Percentiles rank a stretch among this genome's conserved stretches.
phyloP scores from a whole-genome alignment of 2,888 invertebrate species.

The Druceiella hillmani region DNA sequence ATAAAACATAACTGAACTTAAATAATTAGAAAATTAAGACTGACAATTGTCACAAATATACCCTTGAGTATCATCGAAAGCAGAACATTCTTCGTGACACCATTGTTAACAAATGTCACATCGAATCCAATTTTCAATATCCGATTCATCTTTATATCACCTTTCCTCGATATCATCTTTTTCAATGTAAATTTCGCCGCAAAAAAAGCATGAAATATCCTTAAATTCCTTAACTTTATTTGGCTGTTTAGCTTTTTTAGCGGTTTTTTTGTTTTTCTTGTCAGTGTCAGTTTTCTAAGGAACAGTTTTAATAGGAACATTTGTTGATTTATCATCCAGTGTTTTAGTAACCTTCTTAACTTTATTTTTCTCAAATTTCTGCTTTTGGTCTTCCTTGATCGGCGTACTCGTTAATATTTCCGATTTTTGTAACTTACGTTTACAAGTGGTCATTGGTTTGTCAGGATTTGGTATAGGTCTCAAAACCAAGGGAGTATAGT shows the following conservation, averaged over 20 bases:
- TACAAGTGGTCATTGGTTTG: constrained; percentile 19
- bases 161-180: too few species aligned
- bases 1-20: too few species aligned
- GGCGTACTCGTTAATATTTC: constrained; percentile 22
- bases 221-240: constrained; percentile 23
- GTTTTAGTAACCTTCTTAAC: constrained; percentile 22
- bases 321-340: constrained; percentile 21
- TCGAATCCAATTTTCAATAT: too few species aligned
- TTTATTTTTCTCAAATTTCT: constrained; percentile 23
- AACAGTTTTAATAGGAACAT: constrained; percentile 21
- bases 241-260: constrained; percentile 22
- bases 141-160: too few species aligned
- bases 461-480: constrained; percentile 22
- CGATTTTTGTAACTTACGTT: constrained; percentile 20
- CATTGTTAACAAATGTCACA: too few species aligned
- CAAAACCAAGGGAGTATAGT: constrained; percentile 19
- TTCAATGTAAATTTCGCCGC: too few species aligned
- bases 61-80: too few species aligned
- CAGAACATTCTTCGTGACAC: too few species aligned
- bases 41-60: too few species aligned
- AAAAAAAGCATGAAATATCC: constrained; percentile 22
- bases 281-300: too few species aligned
- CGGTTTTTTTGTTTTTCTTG: constrained; percentile 19
- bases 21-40: too few species aligned
- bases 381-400: too few species aligned